Evolutionary conservation across 92 coral and sea anemone genomes (phyloP).

Genomic region (Siderastrea siderea): DNA sequence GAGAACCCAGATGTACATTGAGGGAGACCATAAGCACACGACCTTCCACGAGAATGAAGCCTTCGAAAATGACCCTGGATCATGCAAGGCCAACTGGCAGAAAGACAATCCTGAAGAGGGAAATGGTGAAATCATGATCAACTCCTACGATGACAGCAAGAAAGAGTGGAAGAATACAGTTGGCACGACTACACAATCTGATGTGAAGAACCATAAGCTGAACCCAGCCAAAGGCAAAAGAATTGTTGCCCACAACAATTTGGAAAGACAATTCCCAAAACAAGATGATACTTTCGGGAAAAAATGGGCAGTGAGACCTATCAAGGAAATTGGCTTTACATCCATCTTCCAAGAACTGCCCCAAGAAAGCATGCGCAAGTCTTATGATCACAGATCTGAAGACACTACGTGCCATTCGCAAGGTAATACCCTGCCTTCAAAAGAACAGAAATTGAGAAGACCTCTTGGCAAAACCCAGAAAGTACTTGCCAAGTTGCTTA

Average conservation of each 20-base stretch:
- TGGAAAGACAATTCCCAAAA: too few relatives aligned
- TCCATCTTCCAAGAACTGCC: neutral
- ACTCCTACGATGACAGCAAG: too few relatives aligned
- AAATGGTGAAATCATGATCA: too few relatives aligned
- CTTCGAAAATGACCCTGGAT: neutral
- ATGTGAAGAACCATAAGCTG: too few relatives aligned
- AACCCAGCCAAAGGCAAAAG: neutral
- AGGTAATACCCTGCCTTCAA: neutral
- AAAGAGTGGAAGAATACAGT: too few relatives aligned
- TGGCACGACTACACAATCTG: too few relatives aligned
- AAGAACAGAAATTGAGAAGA: neutral
- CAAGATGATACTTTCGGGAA: too few relatives aligned
- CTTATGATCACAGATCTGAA: neutral
- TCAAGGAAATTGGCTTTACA: neutral
- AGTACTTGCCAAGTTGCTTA: constrained; percentile 1
- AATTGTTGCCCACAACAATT: too few relatives aligned
- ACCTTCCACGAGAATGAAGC: neutral
- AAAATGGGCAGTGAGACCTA: neutral
- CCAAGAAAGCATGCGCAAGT: neutral
- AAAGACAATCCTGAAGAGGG: neutral
- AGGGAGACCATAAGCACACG: neutral
- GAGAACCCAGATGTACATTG: neutral
- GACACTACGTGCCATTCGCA: neutral
- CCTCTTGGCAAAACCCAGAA: neutral
- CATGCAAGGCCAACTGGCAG: neutral